A percentile compares a stretch with the other conserved stretches of the same genome.
These are phyloP conservation scores for Psittacara wagleri DNA, from an alignment of 2,113 vertebrate species.

Conservation along the genomic window DNA sequence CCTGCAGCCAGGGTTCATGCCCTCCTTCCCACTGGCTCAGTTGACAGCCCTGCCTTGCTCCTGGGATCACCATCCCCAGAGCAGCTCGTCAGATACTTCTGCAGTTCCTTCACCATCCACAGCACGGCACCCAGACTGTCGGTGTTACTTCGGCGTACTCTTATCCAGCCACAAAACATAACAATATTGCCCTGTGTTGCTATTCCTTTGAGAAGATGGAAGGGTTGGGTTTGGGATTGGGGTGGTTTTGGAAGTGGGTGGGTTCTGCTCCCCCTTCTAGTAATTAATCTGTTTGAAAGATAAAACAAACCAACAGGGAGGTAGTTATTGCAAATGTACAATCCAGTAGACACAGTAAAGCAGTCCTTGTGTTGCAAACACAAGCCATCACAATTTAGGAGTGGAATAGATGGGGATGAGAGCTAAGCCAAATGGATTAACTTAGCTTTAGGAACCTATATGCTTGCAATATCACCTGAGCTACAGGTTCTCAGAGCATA, in stretches of 20 bases:
- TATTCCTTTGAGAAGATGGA: neutral
- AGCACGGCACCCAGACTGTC: neutral
- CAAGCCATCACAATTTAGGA: constrained; percentile 66
- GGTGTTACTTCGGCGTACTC: neutral
- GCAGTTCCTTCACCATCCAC: neutral
- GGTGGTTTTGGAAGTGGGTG: neutral
- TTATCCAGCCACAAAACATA: constrained; percentile 25
- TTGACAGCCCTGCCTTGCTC: neutral
- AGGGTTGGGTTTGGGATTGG: neutral
- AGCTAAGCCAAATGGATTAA: constrained; percentile 78
- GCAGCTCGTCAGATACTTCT: neutral
- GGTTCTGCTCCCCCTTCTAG: constrained; percentile 18
- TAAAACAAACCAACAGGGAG: neutral
- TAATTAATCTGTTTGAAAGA: constrained; percentile 40
- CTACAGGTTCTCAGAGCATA: constrained; percentile 68
- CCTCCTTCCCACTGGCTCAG: neutral
- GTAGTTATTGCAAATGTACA: constrained; percentile 42
- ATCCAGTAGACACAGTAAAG: constrained; percentile 43
- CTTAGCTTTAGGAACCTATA: constrained; percentile 75
- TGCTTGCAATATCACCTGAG: constrained; percentile 69
- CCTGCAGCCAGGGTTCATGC: neutral
- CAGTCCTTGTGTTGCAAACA: constrained; percentile 65
- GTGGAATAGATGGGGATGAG: constrained; percentile 65
- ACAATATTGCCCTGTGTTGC: constrained; percentile 11
- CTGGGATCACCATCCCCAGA: neutral